Base-by-base conservation (phyloP, 2,888 invertebrate species). In the Timandra comae region DNA sequence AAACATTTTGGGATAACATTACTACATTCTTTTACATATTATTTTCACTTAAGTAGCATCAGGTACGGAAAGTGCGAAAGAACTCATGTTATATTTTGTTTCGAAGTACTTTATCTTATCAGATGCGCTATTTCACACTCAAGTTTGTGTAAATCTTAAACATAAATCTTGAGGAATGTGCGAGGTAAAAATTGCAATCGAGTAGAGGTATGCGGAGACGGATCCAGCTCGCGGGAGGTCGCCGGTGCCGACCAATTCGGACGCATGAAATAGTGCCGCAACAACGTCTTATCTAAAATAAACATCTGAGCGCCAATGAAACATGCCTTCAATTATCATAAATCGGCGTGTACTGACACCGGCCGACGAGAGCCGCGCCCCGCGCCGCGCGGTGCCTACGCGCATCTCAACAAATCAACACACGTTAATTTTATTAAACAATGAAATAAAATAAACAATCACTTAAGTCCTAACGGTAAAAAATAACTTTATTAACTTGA, bases 241-340 rank as follows among this genome's bases (percentile, higher is more conserved):
- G 78, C 68, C 52, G 63, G 60, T 72, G 70, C 66, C 63, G 63
- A 60, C 69, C 76, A 73, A 77, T 78, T 82, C 77, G 70, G 76
- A 70, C 75, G 68, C 64, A 78, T 84, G 78, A 85, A 82, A 84
- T 81, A 84, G 79, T 80, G 71, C 76, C 72, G 69, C 65, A 69
- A 69, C 71, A 66, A 50, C 45, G 60, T 68, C 70, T 81, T 84
- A 85, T 84, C 85, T 84, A 84, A 84, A 85, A 84, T 84, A 85
- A 85, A 84, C 81, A 84, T 85, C 82, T 68, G 76, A 75, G 68
- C 73, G 73, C 74, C 78, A 72, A 76, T 81, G 82, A 80, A 82
- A 81, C 84, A 81, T 76, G 84, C 72, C 81, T 85, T 85, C 81
- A 82, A 85, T 85, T 84, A 85, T 81, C 81, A 82, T 85, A 85